Evolutionary conservation across 2,113 vertebrate genomes (phyloP), one percentile per base, ranked within the genome.

Genomic region (Lycaon pictus): DNA sequence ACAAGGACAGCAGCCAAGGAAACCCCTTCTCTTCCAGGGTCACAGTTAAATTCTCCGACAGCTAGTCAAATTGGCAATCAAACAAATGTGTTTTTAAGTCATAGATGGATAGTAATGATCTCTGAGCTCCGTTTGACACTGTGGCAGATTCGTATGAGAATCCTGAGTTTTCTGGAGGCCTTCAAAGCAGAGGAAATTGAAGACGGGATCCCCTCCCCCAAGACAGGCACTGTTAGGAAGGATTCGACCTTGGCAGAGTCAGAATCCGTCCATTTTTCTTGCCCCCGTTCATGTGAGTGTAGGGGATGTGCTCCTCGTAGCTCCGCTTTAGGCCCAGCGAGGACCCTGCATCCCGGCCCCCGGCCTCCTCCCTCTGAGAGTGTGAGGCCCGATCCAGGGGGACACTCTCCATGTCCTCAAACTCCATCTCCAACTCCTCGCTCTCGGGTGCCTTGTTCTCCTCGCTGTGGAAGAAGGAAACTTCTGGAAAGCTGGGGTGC

Each of bases 401-500:
- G 94, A 99, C 99, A 96, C 99, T 99, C 98, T 99, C 99, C 99
- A 99, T 99, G 99, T 99, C 99, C 98, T 99, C 99, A 4, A 99
- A 99, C 98, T 99, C 99, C 98, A 99, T 98, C 98, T 99, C 99
- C 3, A 99, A 99, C 62, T 99, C 99, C 98, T 99, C 99, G 0
- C 98, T 99, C 96, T 99, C 99, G 0, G 99, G 99, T 11, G 99
- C 99, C 97, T 99, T 99, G 99, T 99, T 99, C 96, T 99, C 99
- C 96, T 99, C 99, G 1, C 99, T 99, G 98, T 99, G 99, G 99
- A 99, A 99, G 98, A 99, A 99, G 7, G 99, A 99, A 32, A 99
- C 98, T 93, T 99, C 99, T 0, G 99, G 99, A 98, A 99, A 99
- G 97, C 99, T 99, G 5, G 99, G 99, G 97, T 99, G 99, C 96